Percentiles rank a stretch among this genome's conserved stretches.
Evolutionary conservation across 2,113 vertebrate genomes (phyloP).

Genomic region (Ictalurus furcatus): DNA sequence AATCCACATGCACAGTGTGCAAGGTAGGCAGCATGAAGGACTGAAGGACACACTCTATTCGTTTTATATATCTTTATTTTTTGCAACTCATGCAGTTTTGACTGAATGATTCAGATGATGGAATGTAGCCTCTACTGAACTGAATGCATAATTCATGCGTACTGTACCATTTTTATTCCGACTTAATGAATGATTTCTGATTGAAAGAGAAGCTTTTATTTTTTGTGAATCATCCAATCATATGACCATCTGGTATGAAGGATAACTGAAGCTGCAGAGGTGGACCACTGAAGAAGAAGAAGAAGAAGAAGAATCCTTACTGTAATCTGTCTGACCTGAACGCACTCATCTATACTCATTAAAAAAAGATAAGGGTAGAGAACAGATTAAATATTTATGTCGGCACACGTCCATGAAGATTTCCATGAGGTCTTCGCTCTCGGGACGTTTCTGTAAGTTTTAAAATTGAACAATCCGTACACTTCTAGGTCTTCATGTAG

Average conservation of each 20-base stretch:
- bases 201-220: background rate
- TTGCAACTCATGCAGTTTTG: background rate
- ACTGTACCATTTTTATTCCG: background rate
- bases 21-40: constrained; percentile 24
- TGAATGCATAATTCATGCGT: background rate
- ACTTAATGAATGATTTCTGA: background rate
- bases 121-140: background rate
- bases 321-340: background rate
- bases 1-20: background rate
- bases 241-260: background rate
- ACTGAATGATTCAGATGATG: background rate
- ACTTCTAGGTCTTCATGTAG: background rate
- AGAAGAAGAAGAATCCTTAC: background rate
- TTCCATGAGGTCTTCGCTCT: background rate
- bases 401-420: background rate
- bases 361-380: background rate
- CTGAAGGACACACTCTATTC: background rate
- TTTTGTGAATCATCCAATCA: background rate
- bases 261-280: background rate
- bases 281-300: background rate
- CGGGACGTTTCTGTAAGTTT: background rate
- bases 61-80: background rate
- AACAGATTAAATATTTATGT: background rate
- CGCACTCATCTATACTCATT: background rate
- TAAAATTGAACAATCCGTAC: background rate